A percentile compares a stretch with the other conserved stretches of the same genome.
Evolutionary conservation across 2,888 invertebrate species (phyloP).

Genomic region (Ganaspis brasiliensis): DNA sequence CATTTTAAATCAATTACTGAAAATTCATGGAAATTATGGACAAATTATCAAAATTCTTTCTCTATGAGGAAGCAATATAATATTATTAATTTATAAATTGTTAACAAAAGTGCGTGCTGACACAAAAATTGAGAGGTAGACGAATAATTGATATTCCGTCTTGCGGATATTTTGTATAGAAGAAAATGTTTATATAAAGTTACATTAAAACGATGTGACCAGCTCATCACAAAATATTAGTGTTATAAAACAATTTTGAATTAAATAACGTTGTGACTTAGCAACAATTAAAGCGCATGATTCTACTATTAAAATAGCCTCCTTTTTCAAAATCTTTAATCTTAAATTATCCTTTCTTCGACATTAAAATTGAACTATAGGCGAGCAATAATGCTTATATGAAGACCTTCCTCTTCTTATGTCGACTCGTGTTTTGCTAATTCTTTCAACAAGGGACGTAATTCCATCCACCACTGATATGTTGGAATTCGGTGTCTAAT

Average conservation of each 20-base stretch:
- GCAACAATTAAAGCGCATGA: conserved; percentile 21
- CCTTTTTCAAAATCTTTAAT: neutral
- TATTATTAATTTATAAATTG: no score
- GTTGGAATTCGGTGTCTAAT: conserved; percentile 93
- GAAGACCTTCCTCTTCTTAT: conserved; percentile 95
- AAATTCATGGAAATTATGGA: no score
- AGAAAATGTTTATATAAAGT: conserved; percentile 40
- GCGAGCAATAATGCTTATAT: conserved; percentile 58
- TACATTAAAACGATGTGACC: conserved; percentile 48
- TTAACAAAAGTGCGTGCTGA: conserved; percentile 20
- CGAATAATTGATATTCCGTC: conserved; percentile 29
- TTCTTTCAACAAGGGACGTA: conserved; percentile 95
- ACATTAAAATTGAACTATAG: conserved; percentile 10
- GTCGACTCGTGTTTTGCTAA: conserved; percentile 97
- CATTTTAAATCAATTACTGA: no score
- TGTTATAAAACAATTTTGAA: conserved; percentile 45
- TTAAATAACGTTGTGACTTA: conserved; percentile 1
- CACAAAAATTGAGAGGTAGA: conserved; percentile 15
- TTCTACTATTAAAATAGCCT: conserved; percentile 17
- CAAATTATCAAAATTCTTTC: no score
- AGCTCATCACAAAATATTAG: conserved; percentile 45
- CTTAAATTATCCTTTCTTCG: conserved; percentile 12
- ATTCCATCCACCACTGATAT: conserved; percentile 97
- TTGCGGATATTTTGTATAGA: conserved; percentile 15
- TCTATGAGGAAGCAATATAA: no score